Evolutionary conservation across 2,113 vertebrate genomes (phyloP), one percentile per base, ranked within the genome.

Genomic region (Brachypteracias leptosomus): DNA sequence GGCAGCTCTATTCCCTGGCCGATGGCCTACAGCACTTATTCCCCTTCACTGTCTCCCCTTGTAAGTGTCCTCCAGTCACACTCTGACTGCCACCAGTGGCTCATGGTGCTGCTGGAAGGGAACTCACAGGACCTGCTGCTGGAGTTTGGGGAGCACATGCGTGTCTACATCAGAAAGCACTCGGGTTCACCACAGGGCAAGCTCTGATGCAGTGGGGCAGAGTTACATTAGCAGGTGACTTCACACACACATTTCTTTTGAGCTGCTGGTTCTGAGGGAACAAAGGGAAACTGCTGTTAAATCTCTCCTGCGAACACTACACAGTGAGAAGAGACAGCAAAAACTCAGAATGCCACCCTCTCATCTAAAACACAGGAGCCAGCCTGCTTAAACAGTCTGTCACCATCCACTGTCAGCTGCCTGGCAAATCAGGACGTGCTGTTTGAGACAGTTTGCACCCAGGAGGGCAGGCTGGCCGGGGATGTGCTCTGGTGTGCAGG

Each of bases 61-160:
- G 11, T 1, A 4, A 49, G 15, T 8, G 16, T 65, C 28, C 21
- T 54, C 13, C 20, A 59, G 52, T 16, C 61, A 2, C 47, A 2
- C n/a, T 51, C 47, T 26, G 79, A 2, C 46, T 42, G 7, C 16
- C 73, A 58, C 40, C 10, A 55, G 49, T 10, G 28, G 5, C 29
- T 46, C 0, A 0, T 10, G 73, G 12, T 46, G 82, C 66, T 93
- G 87, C 74, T 72, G 85, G 46, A 5, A 68, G 28, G 58, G 21
- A 84, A 3, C 26, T 51, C 4, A 0, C 6, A 25, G 0, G 6
- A 11, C 4, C 29, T 22, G 47, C 52, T 44, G 68, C 68, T 55
- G 68, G 12, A 17, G 26, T 47, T 17, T 18, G 76, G 76, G 87
- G 22, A 42, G 42, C 1, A 0, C 3, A 4, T 11, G 29, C 17